Conservation (phyloP, 2,888 invertebrate genomes). For the Saturnia pavonia region DNA sequence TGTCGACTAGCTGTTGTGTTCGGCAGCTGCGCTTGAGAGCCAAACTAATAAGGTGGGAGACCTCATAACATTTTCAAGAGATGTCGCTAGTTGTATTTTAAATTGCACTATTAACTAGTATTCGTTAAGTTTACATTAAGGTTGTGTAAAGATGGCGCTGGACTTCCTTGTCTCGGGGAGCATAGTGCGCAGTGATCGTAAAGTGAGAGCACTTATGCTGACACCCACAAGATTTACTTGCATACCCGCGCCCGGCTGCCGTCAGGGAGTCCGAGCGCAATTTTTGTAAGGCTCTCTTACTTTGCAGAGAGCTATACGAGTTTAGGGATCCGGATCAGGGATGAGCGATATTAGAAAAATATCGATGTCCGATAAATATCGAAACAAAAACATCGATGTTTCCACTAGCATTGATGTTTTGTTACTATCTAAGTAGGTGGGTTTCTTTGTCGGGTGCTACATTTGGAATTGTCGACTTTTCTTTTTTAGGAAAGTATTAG, state of each 20-base stretch:
- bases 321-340: too few relatives aligned
- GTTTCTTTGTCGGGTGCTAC: too few relatives aligned
- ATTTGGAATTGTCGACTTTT: too few relatives aligned
- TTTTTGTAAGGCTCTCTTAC: conserved; percentile 90
- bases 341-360: too few relatives aligned
- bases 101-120: conserved; percentile 49
- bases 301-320: conserved; percentile 66
- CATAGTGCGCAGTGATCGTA: conserved; percentile 92
- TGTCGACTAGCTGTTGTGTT: too few relatives aligned
- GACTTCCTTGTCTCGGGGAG: conserved; percentile 93
- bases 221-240: conserved; percentile 82
- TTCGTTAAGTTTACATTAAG: conserved; percentile 22
- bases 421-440: too few relatives aligned
- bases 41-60: neutral
- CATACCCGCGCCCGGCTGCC: conserved; percentile 82
- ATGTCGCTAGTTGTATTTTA: conserved; percentile 55
- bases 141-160: fast-evolving
- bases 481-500: too few relatives aligned
- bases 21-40: too few relatives aligned
- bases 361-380: too few relatives aligned
- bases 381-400: too few relatives aligned
- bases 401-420: too few relatives aligned
- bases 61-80: conserved; percentile 38
- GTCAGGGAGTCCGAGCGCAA: conserved; percentile 85
- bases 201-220: conserved; percentile 94